Base-by-base conservation (phyloP, 1,140 invertebrate genomes). In the Anoplolepis gracilipes region DNA sequence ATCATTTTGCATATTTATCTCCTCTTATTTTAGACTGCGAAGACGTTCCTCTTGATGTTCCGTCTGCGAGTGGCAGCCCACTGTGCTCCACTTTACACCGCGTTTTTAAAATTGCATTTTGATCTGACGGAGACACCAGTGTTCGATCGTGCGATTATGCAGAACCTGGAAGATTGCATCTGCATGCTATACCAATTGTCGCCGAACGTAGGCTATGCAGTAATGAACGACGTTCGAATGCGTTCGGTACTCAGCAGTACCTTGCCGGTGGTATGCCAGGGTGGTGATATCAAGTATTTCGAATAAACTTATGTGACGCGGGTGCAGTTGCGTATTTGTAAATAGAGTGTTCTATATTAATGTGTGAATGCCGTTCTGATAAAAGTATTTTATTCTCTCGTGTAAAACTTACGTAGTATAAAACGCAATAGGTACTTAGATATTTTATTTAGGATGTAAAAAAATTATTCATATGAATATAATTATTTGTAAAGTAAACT, bases 151-250 rank as follows among this genome's bases (percentile, higher is more conserved):
- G 92, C 93, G 42, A 93, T 93, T 16, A 90, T 92, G 46, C 87
- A 92, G n/a, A 91, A 91, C 77, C 84, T 94, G 72, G 90, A 94
- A 28, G 86, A 92, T 46, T 95, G 94, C 69, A 93, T 95, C 85
- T 92, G 85, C 81, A 88, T 93, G 30, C 77, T 95, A 28, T 92
- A 93, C 53, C 91, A 93, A 88, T 30, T 91, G 53, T 93, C 92
- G 16, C 93, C 93, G 13, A 90, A 77, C 22, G 77, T 94, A 25
- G 91, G 91, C 0, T 90, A 70, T 77, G 79, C 85, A 36, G 88
- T 95, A n/a, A 91, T 94, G 82, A 73, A 82, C n/a, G 93, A 94
- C 33, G 89, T 91, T 75, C 88, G 91, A 55, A 91, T 95, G 75
- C 85, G 77, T 70, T 88, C 76, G 22, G 69, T 92, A 39, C 86